Conservation (phyloP, 2,113 vertebrate species). For the Podocnemis expansa region DNA sequence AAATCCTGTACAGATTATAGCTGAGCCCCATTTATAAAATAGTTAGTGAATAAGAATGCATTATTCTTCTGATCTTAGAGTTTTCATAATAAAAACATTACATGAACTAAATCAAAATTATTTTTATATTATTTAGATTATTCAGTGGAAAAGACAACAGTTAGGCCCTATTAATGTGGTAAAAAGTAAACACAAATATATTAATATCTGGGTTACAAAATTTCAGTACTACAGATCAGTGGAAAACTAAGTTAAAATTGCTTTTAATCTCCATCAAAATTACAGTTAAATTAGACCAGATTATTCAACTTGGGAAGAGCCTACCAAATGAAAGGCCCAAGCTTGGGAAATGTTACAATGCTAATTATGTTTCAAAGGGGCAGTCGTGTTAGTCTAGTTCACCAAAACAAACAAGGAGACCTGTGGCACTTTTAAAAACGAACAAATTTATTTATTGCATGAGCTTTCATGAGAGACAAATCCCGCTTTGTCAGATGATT, state of each 20-base stretch:
- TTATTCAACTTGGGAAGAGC: background rate
- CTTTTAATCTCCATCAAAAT: background rate
- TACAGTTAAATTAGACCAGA: background rate
- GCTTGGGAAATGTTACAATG: background rate
- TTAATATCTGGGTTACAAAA: background rate
- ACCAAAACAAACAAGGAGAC: too few species aligned
- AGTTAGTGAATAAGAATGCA: background rate
- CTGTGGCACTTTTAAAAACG: too few species aligned
- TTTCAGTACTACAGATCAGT: background rate
- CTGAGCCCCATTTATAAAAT: background rate
- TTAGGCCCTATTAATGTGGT: background rate
- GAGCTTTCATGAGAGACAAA: too few species aligned
- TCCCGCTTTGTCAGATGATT: too few species aligned
- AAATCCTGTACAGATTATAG: background rate
- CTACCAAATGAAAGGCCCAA: background rate
- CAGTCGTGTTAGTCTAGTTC: too few species aligned
- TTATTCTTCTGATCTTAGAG: background rate
- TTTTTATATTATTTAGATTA: background rate
- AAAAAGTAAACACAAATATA: background rate
- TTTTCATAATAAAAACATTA: background rate
- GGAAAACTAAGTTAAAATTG: background rate
- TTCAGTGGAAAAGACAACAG: background rate
- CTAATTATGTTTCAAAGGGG: too few species aligned
- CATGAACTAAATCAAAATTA: background rate
- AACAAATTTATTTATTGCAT: too few species aligned